Evolutionary conservation across 2,113 vertebrate genomes (phyloP).

Genomic region (Phalacrocorax brasilianus): DNA sequence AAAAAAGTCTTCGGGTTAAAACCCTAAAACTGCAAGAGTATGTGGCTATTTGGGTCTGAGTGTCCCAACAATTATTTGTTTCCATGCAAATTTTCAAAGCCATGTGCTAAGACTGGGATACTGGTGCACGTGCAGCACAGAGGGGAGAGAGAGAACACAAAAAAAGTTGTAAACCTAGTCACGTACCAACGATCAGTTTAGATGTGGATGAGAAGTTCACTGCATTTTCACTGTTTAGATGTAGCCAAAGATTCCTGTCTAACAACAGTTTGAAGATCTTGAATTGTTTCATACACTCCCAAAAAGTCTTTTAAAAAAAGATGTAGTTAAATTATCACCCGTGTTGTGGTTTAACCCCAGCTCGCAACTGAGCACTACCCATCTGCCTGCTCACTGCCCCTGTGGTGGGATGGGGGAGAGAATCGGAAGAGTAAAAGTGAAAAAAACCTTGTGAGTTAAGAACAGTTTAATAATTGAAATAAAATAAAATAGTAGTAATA

Average conservation of each 20-base stretch:
- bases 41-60: not conserved
- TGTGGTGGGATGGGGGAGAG: too few relatives aligned
- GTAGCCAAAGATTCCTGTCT: not conserved
- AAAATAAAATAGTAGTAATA: too few relatives aligned
- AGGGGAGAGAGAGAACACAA: not conserved
- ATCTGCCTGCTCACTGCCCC: too few relatives aligned
- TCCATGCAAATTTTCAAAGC: not conserved
- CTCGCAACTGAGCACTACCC: too few relatives aligned
- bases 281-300: not conserved
- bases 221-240: not conserved
- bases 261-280: not conserved
- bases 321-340: not conserved
- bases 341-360: too few relatives aligned
- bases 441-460: too few relatives aligned
- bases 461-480: too few relatives aligned
- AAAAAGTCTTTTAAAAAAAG: not conserved
- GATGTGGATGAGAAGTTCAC: not conserved
- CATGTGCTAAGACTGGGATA: not conserved
- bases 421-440: too few relatives aligned
- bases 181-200: accelerated
- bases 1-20: not conserved
- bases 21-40: not conserved
- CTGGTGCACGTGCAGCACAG: not conserved
- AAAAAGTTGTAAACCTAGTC: not conserved
- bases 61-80: not conserved